Evolutionary conservation across 1,140 invertebrate species (phyloP).

Genomic region (Ceratosolen solmsi): DNA sequence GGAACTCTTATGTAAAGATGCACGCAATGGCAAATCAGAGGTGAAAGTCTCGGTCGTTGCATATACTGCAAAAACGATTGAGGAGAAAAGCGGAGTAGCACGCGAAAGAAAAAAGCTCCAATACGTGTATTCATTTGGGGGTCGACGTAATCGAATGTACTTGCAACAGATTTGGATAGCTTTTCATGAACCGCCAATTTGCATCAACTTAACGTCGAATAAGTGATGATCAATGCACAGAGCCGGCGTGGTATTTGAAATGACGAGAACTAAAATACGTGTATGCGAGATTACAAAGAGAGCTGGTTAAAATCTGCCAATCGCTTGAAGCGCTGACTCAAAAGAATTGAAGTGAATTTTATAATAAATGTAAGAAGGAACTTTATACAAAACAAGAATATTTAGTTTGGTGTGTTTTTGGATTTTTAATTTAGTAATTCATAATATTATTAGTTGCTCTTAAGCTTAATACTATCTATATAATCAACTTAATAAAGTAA

Average conservation of each 20-base stretch:
- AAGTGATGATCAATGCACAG: constrained; percentile 35
- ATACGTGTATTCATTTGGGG: no score
- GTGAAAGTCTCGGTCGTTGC: no score
- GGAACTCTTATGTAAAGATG: no score
- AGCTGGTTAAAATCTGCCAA: constrained; percentile 33
- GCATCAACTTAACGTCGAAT: constrained; percentile 32
- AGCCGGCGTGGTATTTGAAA: not conserved
- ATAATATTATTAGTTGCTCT: no score
- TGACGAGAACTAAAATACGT: not conserved
- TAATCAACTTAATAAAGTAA: no score
- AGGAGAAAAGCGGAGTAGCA: not conserved
- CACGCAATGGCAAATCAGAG: no score
- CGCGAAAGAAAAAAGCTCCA: not conserved
- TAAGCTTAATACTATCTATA: no score
- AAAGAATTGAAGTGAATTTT: no score
- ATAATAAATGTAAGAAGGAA: not conserved
- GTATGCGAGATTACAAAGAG: not conserved
- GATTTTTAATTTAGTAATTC: no score
- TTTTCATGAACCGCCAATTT: constrained; percentile 37
- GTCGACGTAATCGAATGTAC: not conserved
- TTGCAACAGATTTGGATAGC: not conserved
- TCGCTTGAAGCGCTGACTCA: no score
- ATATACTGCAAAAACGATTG: constrained; percentile 10
- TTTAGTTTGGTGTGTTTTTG: no score
- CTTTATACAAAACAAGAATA: not conserved